Evolutionary conservation across 2,797 vertebrate genomes (phyloP), one percentile per base, ranked within the genome.

Genomic region (Oreonectes daqikongensis): DNA sequence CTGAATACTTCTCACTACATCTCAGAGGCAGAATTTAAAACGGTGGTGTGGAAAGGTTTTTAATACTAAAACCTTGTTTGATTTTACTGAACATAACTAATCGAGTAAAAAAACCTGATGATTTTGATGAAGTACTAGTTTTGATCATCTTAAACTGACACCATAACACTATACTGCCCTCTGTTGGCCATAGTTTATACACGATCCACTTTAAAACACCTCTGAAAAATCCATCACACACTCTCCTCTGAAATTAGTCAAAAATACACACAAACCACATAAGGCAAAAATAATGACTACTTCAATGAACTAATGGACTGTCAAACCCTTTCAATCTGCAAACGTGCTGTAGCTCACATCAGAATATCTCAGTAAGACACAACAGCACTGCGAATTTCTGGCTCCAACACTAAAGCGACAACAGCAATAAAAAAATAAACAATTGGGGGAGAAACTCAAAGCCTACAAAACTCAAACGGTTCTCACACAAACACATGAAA

Each of bases 1-100:
- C 70, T 50, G 82, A 89, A 90, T 87, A 87, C 85, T 85, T 87
- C 82, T 73, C 78, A 73, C 83, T 84, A 18, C 42, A 81, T 84
- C 81, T 91, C 88, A 64, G 44, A 85, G 79, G 80, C 24, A 55
- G 30, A 60, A 60, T 48, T 68, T 9, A 76, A 76, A 48, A 76
- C 52, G 14, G 32, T n/a, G 52, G 32, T 35, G 2, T 5, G 1
- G 24, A 59, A 46, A 75, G 1, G n/a, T 68, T 46, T 48, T 28
- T 42, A 66, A 66, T 7, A 22, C 32, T 24, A 69, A 53, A 52
- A 75, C 52, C 64, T 57, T 24, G 22, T 57, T 57, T 4, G 20
- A n/a, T 50, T 50, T 63, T 55, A 35, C 32, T 26, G 20, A 38
- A 20, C 26, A 77, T 57, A 70, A 75, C 44, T 83, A 14, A 46